Percentiles rank a stretch among this genome's conserved stretches.
Conservation (phyloP, 2,888 invertebrate genomes). For the Calephelis perditalis region DNA sequence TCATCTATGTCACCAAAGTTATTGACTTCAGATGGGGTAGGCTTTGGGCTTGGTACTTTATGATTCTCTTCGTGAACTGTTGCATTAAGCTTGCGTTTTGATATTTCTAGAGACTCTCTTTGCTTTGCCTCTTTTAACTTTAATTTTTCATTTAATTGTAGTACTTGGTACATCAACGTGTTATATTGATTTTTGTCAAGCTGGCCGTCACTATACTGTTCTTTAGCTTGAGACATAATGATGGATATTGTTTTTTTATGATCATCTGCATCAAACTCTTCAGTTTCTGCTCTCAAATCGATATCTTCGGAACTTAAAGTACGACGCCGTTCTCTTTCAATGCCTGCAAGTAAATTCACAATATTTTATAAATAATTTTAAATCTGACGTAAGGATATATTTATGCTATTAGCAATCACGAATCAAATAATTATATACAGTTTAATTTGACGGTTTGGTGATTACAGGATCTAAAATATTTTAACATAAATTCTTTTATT, state of each 20-base stretch:
- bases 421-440: too few relatives aligned
- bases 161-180: conserved; percentile 85
- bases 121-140: conserved; percentile 87
- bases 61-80: conserved; percentile 52
- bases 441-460: too few relatives aligned
- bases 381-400: too few relatives aligned
- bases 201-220: conserved; percentile 85
- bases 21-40: conserved; percentile 52
- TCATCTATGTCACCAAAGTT: conserved; percentile 75
- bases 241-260: conserved; percentile 84
- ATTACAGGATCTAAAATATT: too few relatives aligned
- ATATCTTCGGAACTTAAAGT: conserved; percentile 71
- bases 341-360: conserved; percentile 38
- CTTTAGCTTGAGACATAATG: conserved; percentile 89
- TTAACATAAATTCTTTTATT: too few relatives aligned
- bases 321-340: conserved; percentile 72
- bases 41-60: conserved; percentile 68
- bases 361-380: too few relatives aligned
- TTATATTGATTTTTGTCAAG: conserved; percentile 87
- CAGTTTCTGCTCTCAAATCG: conserved; percentile 70
- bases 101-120: conserved; percentile 80
- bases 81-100: conserved; percentile 41
- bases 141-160: conserved; percentile 86
- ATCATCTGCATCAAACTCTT: conserved; percentile 74
- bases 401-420: too few relatives aligned